Evolutionary conservation across 2,888 invertebrate species (phyloP), one percentile per base, ranked within the genome.

Genomic region (Perdita meconis): DNA sequence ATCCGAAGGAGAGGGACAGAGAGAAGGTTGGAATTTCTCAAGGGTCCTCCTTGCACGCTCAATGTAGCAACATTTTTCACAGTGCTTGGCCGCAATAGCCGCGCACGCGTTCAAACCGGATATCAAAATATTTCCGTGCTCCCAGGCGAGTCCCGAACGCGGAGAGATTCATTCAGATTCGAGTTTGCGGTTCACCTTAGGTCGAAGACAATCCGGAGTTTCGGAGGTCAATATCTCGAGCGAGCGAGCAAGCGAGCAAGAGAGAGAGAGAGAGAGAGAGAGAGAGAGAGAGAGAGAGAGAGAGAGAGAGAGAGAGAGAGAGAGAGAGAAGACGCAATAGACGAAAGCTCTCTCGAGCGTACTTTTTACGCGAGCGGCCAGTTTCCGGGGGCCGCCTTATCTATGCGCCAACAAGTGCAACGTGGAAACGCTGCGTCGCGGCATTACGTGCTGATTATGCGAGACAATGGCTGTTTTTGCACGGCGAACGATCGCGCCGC

Each of bases 371-470:
- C 50, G 24, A 38, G 22, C 30, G 64, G 24, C 57, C 74, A 64
- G 74, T 59, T 75, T 73, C 74, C 74, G 74, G 74, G n/a, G 59
- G 53, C 64, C 57, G 64, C 59, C 74, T 74, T 74, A 75, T 75
- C 74, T 75, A 57, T 53, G 53, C 64, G 34, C 73, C 63, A 59
- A 47, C 74, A 74, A 74, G 74, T 73, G 64, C 74, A 73, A 4
- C 70, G 57, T 47, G 47, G 22, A 16, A 47, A 34, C 57, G 51
- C 34, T 51, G 56, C 66, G 42, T 55, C 76, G 65, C 59, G 64
- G 60, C 76, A 76, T 76, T 76, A 76, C 67, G 50, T 38, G 76
- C 77, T 67, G 76, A 76, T 76, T 76, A 76, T 76, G 77, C 76
- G 77, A 76, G 76, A 65, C 76, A 76, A 76, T 76, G 36, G 61